Conservation (phyloP, 2,888 invertebrate genomes). For the Dioctria rufipes region DNA sequence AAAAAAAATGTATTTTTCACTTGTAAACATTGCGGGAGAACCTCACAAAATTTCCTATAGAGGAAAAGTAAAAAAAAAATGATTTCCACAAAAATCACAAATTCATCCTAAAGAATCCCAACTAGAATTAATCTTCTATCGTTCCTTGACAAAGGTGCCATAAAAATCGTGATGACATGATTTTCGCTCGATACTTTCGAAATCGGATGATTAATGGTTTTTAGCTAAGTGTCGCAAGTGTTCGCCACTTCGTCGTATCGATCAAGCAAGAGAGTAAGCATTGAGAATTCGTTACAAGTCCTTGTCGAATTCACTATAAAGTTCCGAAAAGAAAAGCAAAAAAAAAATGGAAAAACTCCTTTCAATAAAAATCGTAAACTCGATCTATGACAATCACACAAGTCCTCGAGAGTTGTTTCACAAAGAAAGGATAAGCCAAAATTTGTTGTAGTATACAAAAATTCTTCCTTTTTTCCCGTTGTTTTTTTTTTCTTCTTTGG, state of each 20-base stretch:
- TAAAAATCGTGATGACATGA: slow-evolving; percentile 49
- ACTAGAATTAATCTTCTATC: not conserved
- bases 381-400: slow-evolving; percentile 29
- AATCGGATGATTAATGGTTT: slow-evolving; percentile 43
- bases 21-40: no score
- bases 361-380: slow-evolving; percentile 47
- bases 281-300: slow-evolving; percentile 57
- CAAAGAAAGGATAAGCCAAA: slow-evolving; percentile 48
- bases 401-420: slow-evolving; percentile 40
- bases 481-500: no score
- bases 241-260: not conserved
- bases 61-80: no score
- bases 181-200: slow-evolving; percentile 28
- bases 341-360: slow-evolving; percentile 25
- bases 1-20: no score
- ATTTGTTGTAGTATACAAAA: slow-evolving; percentile 43
- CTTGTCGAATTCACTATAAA: slow-evolving; percentile 53
- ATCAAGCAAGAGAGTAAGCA: not conserved
- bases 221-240: slow-evolving; percentile 8
- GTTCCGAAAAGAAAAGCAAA: not conserved
- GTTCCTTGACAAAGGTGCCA: slow-evolving; percentile 32
- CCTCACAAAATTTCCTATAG: no score
- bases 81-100: no score
- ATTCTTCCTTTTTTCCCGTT: slow-evolving; percentile 7
- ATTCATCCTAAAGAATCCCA: not conserved